Base-by-base conservation (phyloP, 2,113 vertebrate genomes). In the Tachysurus vachellii region DNA sequence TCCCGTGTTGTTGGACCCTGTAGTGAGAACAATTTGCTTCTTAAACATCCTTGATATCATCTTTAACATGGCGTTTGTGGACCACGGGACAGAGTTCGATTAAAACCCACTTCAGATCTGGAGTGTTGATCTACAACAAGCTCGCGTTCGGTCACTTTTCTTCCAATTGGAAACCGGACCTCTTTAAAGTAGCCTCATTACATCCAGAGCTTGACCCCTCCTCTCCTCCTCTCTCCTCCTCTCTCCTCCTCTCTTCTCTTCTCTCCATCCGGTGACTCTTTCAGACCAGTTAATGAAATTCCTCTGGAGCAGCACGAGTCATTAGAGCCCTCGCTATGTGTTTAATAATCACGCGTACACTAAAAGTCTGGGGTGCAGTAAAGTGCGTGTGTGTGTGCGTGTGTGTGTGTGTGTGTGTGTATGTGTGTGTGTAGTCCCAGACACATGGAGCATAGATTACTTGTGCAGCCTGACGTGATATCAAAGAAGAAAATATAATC, bases 1-100 rank as follows among this genome's bases (percentile, higher is more conserved):
- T 94, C 93, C 93, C 93, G 93, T 93, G 94, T 95, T 94, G 93
- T 94, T 91, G 93, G 95, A 92, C 90, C 92, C 93, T 89, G 87
- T 94, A 92, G 89, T 94, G 94, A 93, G 96, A 80, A 95, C 94
- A 96, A 93, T 95, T 94, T 93, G 91, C 91, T 93, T 94, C 91
- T 92, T 93, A 92, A 92, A 92, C 76, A 89, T 93, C 94, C 94
- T 92, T 96, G 95, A 95, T 95, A 97, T 97, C 96, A 96, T 96
- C 96, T 97, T 97, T 94, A 97, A 98, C 97, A 97, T 44, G 70
- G 9, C 68, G 17, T 17, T 36, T 36, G 8, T 42, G 31, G 10
- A 42, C 68, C 68, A 70, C 31, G 96, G 68, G 23, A 36, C 90
- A 14, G 91, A 36, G 85, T 90, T 93, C 93, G 94, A 95, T 93